phyloP scores from a whole-genome alignment of 2,113 vertebrate species.

The Nothobranchius kuhntae region DNA sequence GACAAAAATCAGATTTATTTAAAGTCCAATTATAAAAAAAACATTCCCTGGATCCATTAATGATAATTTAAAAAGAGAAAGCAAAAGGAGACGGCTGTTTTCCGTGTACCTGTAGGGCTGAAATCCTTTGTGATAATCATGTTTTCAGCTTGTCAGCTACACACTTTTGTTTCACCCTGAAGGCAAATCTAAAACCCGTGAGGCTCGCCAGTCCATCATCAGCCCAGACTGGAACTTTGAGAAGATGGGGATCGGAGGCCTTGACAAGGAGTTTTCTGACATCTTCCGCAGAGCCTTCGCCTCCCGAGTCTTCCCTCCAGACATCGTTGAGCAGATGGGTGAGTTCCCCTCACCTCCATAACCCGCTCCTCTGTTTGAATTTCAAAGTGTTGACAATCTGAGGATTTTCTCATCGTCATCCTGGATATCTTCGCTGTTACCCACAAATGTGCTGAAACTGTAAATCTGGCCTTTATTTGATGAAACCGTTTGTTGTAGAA shows the following conservation, averaged over 20 bases:
- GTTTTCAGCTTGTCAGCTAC: background rate
- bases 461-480: too few species aligned
- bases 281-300: constrained; percentile 97
- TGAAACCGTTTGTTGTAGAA: background rate
- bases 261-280: constrained; percentile 96
- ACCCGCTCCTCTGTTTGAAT: too few species aligned
- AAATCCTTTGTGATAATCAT: background rate
- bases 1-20: background rate
- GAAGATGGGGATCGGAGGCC: constrained; percentile 96
- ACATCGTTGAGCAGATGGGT: constrained; percentile 99
- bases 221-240: constrained; percentile 99
- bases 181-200: constrained; percentile 94
- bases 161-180: background rate
- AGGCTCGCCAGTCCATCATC: constrained; percentile 95
- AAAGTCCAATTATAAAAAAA: too few species aligned
- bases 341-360: constrained; percentile 40
- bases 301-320: constrained; percentile 94
- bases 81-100: background rate
- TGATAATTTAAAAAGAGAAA: background rate
- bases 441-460: background rate
- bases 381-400: too few species aligned
- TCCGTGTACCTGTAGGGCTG: background rate
- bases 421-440: too few species aligned
- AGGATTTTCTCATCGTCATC: background rate
- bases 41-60: background rate